Base-by-base conservation (phyloP, 1,140 invertebrate genomes). In the Telenomus remus region DNA sequence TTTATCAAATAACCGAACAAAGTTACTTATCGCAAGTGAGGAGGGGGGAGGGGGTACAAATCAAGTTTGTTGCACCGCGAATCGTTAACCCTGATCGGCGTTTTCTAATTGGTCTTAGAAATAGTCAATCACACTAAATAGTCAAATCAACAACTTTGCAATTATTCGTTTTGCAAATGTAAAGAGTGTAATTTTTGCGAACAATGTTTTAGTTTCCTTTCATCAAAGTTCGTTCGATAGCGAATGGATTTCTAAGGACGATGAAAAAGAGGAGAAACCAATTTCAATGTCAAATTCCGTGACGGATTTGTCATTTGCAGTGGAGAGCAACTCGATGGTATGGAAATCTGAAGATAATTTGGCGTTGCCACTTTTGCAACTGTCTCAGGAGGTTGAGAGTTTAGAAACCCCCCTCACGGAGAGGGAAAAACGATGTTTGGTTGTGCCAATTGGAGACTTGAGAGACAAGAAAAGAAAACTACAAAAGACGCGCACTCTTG, bases 171-270 rank as follows among this genome's bases (percentile, higher is more conserved):
- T 11, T 54, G 14, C 19, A 12, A 42, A 42, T 42, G n/a, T n/a
- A n/a, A n/a, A n/a, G n/a, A n/a, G n/a, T n/a, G n/a, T n/a, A n/a
- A n/a, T n/a, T n/a, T n/a, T n/a, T n/a, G n/a, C n/a, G n/a, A n/a
- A n/a, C n/a, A n/a, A n/a, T n/a, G n/a, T 76, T 78, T 44, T 42
- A 88, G 86, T 88, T 33, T 87, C 87, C 1, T 88, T 87, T 61
- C 86, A 87, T 65, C 85, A 83, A 49, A 80, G 84, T 37, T 87
- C 85, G 0, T 79, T 84, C 8, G 84, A 87, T 19, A 73, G 77
- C 14, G 80, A 86, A 0, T 55, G 63, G 7, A 14, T 50, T 14
- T 66, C 39, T 19, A 63, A 78, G 76, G 48, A 49, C 27, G 63
- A 79, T 65, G 50, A 53, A 42, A 78, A 69, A 35, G 80, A 83